Percentiles rank a stretch among this genome's conserved stretches.
Evolutionary conservation across 2,113 vertebrate species (phyloP).

Genomic region (Macquaria ambigua): DNA sequence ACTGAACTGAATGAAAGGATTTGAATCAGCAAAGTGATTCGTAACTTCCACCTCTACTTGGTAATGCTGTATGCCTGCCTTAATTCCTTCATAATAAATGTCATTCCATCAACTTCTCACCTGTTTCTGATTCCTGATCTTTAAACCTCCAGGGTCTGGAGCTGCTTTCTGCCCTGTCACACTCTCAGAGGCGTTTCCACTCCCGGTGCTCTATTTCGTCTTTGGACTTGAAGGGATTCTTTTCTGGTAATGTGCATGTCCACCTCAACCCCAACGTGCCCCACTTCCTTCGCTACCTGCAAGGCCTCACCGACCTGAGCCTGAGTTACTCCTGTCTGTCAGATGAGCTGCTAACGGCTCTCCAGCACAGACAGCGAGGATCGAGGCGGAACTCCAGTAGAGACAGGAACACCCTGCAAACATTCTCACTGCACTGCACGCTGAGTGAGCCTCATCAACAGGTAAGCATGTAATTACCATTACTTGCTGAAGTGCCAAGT

Average conservation of each 20-base stretch:
- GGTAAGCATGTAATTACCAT: constrained; percentile 17
- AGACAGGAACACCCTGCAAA: constrained; percentile 11
- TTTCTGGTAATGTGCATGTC: neutral
- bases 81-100: neutral
- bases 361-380: constrained; percentile 15
- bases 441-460: constrained; percentile 18
- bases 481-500: neutral
- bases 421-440: constrained; percentile 35
- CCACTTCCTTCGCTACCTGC: neutral
- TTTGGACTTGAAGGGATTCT: constrained; percentile 45
- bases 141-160: constrained; percentile 36
- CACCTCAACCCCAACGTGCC: neutral
- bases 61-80: neutral
- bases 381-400: neutral
- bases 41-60: neutral
- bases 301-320: constrained; percentile 29
- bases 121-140: neutral
- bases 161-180: constrained; percentile 32
- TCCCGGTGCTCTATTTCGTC: neutral
- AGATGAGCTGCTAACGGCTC: constrained; percentile 29
- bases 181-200: neutral
- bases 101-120: too few species aligned
- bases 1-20: neutral
- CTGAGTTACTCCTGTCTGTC: constrained; percentile 54
- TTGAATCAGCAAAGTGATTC: neutral